These are phyloP conservation scores for Zophobas atratus DNA, from an alignment of 1,140 invertebrate species.

Conservation along the genomic window DNA sequence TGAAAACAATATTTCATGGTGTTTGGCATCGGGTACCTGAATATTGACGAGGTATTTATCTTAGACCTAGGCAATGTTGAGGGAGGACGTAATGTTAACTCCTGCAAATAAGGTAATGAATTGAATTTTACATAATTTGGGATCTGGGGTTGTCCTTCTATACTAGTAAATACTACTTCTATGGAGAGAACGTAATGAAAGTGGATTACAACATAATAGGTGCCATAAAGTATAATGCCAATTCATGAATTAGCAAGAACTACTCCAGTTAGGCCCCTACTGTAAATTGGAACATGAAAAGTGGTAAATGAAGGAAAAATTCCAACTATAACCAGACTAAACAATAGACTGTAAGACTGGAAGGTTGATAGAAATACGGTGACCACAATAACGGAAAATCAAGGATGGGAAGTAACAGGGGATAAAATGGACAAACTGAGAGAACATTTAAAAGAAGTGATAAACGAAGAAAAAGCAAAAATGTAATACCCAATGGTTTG, in stretches of 20 bases:
- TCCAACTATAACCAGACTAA: no score
- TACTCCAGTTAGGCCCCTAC: conserved; percentile 76
- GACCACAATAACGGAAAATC: no score
- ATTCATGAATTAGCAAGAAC: conserved; percentile 80
- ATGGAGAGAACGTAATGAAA: conserved; percentile 81
- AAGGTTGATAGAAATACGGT: no score
- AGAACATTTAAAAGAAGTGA: no score
- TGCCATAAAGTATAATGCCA: conserved; percentile 82
- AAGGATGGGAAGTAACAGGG: no score
- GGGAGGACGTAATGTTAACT: conserved; percentile 85
- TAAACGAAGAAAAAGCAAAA: no score
- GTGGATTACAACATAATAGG: conserved; percentile 84
- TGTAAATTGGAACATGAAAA: conserved; percentile 81
- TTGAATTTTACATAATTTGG: conserved; percentile 73
- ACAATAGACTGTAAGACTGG: no score
- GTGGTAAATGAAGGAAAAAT: no score
- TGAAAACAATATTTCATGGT: conserved; percentile 77
- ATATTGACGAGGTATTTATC: conserved; percentile 81
- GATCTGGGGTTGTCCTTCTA: conserved; percentile 74
- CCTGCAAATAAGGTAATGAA: conserved; percentile 77
- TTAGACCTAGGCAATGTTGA: conserved; percentile 82
- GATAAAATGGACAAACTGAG: no score
- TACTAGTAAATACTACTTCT: conserved; percentile 80
- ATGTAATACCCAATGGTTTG: no score
- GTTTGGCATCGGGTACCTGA: conserved; percentile 79